These are phyloP conservation scores for Melipona quadrifasciata DNA, from an alignment of 1,140 invertebrate species.

Conservation along the genomic window DNA sequence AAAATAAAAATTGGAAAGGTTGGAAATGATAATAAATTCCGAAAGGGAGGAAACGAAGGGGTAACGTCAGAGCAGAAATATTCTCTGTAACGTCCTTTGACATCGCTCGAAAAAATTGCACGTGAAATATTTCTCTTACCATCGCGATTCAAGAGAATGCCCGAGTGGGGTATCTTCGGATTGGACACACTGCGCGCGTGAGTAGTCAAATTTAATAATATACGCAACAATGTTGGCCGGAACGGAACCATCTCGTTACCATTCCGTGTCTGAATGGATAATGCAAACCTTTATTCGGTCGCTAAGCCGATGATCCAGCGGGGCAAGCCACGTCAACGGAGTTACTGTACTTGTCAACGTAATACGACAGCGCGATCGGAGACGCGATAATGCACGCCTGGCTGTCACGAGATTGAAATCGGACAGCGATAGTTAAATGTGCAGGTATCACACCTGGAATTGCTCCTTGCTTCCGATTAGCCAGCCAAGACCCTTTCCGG, in stretches of 20 bases:
- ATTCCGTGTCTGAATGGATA: not conserved
- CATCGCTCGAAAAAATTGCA: not conserved
- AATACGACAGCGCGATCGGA: not conserved
- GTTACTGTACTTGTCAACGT: not conserved
- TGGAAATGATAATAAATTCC: no score
- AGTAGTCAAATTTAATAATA: not conserved
- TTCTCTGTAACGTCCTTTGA: no score
- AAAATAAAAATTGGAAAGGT: no score
- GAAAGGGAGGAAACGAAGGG: no score
- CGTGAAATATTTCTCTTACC: not conserved
- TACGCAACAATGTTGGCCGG: not conserved
- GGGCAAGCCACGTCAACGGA: not conserved
- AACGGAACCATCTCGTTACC: not conserved
- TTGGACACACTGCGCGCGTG: not conserved
- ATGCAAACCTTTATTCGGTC: constrained; percentile 9
- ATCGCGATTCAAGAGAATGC: not conserved
- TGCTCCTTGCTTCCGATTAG: not conserved
- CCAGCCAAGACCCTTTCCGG: not conserved
- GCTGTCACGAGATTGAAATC: no score
- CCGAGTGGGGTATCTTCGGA: not conserved
- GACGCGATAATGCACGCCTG: not conserved
- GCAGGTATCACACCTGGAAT: not conserved
- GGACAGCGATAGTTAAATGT: not conserved
- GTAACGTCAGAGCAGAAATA: no score
- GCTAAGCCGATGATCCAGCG: not conserved